phyloP scores from a whole-genome alignment of 2,888 invertebrate genomes.

The Strigamia crassipes region DNA sequence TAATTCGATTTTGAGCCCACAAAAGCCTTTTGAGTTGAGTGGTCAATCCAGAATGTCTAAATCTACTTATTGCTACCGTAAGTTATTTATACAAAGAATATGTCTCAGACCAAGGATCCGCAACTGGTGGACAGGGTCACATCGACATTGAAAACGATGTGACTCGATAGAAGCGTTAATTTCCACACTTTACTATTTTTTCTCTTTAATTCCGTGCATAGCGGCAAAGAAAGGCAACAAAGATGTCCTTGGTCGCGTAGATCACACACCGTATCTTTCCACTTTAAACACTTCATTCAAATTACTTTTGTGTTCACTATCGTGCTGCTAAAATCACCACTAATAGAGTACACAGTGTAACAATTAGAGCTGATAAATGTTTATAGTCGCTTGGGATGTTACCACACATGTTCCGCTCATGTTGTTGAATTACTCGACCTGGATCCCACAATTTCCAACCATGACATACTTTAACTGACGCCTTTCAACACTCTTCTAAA shows the following conservation, averaged over 20 bases:
- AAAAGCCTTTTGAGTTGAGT: no score
- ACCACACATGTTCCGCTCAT: background rate
- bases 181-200: no score
- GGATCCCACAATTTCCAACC: constrained; percentile 6
- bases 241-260: background rate
- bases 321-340: constrained; percentile 3
- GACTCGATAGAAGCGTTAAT: no score
- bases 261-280: background rate
- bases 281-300: background rate
- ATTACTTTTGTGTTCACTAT: constrained; percentile 4
- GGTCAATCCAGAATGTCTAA: no score
- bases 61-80: no score
- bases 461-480: background rate
- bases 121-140: no score
- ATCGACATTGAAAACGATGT: no score
- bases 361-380: constrained; percentile 10
- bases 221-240: background rate
- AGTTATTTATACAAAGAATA: no score
- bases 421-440: constrained; percentile 10
- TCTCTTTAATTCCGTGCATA: background rate
- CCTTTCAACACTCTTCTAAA: background rate
- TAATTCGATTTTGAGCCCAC: no score
- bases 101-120: no score
- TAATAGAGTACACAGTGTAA: constrained; percentile 10
- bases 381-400: constrained; percentile 10